phyloP scores from a whole-genome alignment of 2,888 invertebrate species.

The Mellilla xanthometata region DNA sequence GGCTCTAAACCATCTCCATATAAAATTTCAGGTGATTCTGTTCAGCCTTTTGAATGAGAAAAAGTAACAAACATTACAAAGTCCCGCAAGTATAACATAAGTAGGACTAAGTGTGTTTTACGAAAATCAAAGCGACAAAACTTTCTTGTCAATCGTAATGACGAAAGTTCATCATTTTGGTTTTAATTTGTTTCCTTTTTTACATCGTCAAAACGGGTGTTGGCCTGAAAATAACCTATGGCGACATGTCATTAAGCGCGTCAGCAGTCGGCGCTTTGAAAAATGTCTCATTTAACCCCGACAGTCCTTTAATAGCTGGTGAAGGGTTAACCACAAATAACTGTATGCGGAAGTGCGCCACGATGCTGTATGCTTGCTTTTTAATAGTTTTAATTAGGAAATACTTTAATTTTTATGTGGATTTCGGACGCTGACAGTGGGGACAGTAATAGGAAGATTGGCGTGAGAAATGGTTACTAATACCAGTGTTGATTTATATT shows the following conservation, averaged over 20 bases:
- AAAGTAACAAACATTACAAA: too few species aligned
- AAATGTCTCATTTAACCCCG: slow-evolving; percentile 81
- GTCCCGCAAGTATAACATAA: too few species aligned
- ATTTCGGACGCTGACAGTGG: slow-evolving; percentile 51
- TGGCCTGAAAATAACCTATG: slow-evolving; percentile 73
- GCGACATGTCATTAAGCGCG: slow-evolving; percentile 79
- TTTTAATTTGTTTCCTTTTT: slow-evolving; percentile 24
- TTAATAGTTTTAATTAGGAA: slow-evolving; percentile 82
- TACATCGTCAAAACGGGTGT: slow-evolving; percentile 35
- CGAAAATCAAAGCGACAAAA: neutral
- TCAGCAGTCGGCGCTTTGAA: slow-evolving; percentile 73
- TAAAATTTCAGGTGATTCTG: too few species aligned
- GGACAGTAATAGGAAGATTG: slow-evolving; percentile 53
- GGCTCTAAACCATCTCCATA: too few species aligned
- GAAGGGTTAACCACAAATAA: slow-evolving; percentile 81
- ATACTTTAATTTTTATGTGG: slow-evolving; percentile 76
- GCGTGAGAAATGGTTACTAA: slow-evolving; percentile 64
- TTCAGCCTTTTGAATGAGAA: too few species aligned
- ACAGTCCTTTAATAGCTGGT: slow-evolving; percentile 74
- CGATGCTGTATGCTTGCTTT: slow-evolving; percentile 57
- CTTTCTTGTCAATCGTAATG: slow-evolving; percentile 47
- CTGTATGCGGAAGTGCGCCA: slow-evolving; percentile 73
- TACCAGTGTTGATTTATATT: slow-evolving; percentile 37
- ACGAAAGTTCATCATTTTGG: slow-evolving; percentile 47
- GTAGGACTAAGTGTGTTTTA: too few species aligned